These are phyloP conservation scores for Ricordea florida DNA, from an alignment of 92 coral and sea anemone species.

Conservation along the genomic window DNA sequence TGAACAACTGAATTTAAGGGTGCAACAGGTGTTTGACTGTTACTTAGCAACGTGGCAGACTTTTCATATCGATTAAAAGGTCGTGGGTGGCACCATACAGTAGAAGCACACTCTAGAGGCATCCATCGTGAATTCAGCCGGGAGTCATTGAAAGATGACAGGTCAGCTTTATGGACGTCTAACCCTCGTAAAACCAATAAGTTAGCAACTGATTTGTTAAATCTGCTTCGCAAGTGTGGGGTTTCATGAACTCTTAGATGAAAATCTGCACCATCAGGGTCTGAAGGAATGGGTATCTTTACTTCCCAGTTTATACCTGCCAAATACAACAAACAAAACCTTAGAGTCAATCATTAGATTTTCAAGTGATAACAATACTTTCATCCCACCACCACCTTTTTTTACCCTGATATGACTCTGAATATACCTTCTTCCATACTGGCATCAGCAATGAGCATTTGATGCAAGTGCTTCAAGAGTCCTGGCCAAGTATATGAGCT, in stretches of 20 bases:
- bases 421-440: slow-evolving; percentile 94
- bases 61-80: slow-evolving; percentile 88
- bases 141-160: slow-evolving; percentile 74
- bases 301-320: slow-evolving; percentile 97
- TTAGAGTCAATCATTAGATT: not conserved
- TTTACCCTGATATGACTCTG: not conserved
- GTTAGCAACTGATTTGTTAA: slow-evolving; percentile 91
- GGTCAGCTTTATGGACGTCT: slow-evolving; percentile 79
- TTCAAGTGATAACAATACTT: not conserved
- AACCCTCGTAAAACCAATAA: slow-evolving; percentile 89
- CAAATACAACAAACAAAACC: not conserved
- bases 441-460: slow-evolving; percentile 99
- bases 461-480: slow-evolving; percentile 86
- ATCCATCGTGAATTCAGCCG: slow-evolving; percentile 80
- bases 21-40: slow-evolving; percentile 85
- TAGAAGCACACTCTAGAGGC: slow-evolving; percentile 51
- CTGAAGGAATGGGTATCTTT: slow-evolving; percentile 65
- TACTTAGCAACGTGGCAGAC: slow-evolving; percentile 86
- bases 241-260: slow-evolving; percentile 34
- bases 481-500: slow-evolving; percentile 93
- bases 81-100: slow-evolving; percentile 81
- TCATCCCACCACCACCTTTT: not conserved
- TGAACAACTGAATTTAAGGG: slow-evolving; percentile 86
- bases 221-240: slow-evolving; percentile 42
- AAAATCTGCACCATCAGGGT: slow-evolving; percentile 43